These are phyloP conservation scores for Coracias cyanogaster DNA, from an alignment of 2,797 vertebrate genomes.

Conservation along the genomic window DNA sequence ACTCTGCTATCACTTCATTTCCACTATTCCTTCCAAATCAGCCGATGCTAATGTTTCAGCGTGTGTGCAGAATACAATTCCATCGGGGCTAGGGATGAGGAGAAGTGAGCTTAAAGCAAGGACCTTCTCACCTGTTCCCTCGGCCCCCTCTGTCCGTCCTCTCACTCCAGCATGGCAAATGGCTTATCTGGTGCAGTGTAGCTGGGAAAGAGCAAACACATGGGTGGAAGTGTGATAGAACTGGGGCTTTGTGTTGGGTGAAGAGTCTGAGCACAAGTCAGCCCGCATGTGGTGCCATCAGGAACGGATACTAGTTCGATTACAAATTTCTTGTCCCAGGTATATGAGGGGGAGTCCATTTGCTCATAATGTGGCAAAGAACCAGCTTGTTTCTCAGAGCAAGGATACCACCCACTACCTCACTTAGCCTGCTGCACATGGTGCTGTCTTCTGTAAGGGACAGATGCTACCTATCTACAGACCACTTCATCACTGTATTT, in stretches of 20 bases:
- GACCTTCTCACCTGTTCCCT: not conserved
- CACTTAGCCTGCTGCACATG: not conserved
- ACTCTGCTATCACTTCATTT: slow-evolving; percentile 86
- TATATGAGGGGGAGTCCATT: accelerated
- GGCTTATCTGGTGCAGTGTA: not conserved
- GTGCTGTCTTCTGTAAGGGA: not conserved
- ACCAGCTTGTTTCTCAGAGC: not conserved
- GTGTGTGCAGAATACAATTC: slow-evolving; percentile 78
- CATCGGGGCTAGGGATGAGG: slow-evolving; percentile 2
- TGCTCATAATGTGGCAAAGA: not conserved
- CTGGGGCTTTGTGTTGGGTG: not conserved
- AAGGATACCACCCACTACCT: not conserved
- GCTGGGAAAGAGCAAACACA: not conserved
- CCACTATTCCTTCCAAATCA: slow-evolving; percentile 84
- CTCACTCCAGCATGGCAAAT: not conserved
- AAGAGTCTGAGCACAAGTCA: not conserved
- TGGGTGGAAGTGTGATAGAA: not conserved
- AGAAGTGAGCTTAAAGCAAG: slow-evolving; percentile 31
- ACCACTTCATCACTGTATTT: not conserved
- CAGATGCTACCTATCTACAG: not conserved
- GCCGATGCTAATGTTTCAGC: slow-evolving; percentile 80
- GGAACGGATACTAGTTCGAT: not conserved
- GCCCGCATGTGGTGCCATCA: not conserved
- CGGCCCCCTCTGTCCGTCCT: not conserved
- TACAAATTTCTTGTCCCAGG: not conserved